These are phyloP conservation scores for Poliocrania exsul DNA, from an alignment of 2,797 vertebrate genomes.

Conservation along the genomic window DNA sequence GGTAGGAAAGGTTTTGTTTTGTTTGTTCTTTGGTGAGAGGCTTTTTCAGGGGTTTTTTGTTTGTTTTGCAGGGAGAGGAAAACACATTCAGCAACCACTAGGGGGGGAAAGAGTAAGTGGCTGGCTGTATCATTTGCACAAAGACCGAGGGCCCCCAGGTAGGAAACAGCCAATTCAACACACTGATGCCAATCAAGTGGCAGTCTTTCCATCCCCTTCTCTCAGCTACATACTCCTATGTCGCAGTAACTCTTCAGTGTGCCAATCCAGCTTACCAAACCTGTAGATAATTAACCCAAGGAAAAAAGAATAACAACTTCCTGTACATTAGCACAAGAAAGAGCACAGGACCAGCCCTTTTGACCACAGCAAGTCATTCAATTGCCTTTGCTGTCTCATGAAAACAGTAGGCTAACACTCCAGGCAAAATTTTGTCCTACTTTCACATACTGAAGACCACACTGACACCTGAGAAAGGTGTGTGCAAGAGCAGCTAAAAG, in stretches of 20 bases:
- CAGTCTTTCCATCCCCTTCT: conserved; percentile 9
- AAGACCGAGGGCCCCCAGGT: not conserved
- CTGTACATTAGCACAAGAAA: conserved; percentile 24
- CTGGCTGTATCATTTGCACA: not conserved
- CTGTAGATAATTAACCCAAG: conserved; percentile 6
- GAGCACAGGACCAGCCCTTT: not conserved
- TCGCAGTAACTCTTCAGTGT: not conserved
- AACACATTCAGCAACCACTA: not conserved
- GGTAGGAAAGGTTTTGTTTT: not conserved
- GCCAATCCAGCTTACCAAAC: conserved; percentile 16
- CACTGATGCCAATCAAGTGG: not conserved
- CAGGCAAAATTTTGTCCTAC: not conserved
- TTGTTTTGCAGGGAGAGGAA: not conserved
- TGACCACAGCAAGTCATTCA: not conserved
- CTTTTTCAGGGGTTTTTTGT: not conserved
- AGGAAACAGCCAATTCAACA: not conserved
- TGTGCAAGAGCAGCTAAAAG: not conserved
- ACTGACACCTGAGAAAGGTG: not conserved
- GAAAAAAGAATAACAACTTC: not conserved
- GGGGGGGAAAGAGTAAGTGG: not conserved
- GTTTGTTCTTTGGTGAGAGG: not conserved
- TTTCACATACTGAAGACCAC: not conserved
- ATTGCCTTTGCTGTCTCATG: not conserved
- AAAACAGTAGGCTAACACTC: not conserved
- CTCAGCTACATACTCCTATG: not conserved